These are phyloP conservation scores for Ormyrus rosae DNA, from an alignment of 2,888 invertebrate genomes.

Conservation along the genomic window DNA sequence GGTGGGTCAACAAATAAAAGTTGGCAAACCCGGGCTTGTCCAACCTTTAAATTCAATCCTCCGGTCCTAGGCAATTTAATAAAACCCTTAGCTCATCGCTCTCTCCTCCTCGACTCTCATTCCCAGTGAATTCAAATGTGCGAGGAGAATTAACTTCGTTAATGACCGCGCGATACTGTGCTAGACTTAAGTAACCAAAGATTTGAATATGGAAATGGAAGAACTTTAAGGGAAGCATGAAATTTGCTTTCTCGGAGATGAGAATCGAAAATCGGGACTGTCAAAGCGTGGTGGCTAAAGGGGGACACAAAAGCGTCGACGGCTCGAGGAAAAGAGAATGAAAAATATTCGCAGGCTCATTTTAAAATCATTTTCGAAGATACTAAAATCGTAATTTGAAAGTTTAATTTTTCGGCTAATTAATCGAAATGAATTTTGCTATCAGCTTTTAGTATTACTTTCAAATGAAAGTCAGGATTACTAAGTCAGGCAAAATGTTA, in stretches of 20 bases:
- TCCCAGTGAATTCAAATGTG: conserved; percentile 55
- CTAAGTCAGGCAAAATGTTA: too few species aligned
- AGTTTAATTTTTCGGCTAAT: too few species aligned
- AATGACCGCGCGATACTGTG: conserved; percentile 57
- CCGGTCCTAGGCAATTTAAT: conserved; percentile 43
- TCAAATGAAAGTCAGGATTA: too few species aligned
- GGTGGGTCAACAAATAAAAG: conserved; percentile 28
- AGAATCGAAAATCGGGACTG: conserved; percentile 51
- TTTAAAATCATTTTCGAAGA: conserved; percentile 39
- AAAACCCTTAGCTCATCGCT: conserved; percentile 48
- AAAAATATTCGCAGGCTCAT: conserved; percentile 47
- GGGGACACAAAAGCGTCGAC: background rate
- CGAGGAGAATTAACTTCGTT: conserved; percentile 59
- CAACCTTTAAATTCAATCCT: conserved; percentile 51
- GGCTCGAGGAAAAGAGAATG: conserved; percentile 27
- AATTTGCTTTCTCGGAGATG: conserved; percentile 52
- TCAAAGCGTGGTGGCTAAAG: conserved; percentile 41
- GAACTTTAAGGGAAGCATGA: conserved; percentile 49
- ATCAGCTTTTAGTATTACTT: too few species aligned
- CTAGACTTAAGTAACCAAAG: conserved; percentile 59
- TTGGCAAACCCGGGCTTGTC: background rate
- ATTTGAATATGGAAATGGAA: conserved; percentile 63
- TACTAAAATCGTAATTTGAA: conserved; percentile 46
- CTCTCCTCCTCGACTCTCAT: conserved; percentile 32
- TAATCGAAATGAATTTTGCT: too few species aligned